These are phyloP conservation scores for Bathynomus jamesi DNA, from an alignment of 1,140 invertebrate species.

Conservation along the genomic window DNA sequence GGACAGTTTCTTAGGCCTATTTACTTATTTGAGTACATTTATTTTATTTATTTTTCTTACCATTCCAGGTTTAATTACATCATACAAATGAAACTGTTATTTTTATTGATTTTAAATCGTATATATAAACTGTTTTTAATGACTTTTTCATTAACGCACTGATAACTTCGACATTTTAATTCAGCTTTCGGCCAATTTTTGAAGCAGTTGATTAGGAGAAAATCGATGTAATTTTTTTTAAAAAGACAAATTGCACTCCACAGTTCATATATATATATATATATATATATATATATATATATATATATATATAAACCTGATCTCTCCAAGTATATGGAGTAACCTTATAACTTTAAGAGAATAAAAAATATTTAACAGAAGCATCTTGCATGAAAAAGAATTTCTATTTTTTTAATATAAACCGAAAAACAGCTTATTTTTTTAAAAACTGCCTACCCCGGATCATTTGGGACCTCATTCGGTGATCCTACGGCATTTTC, in stretches of 20 bases:
- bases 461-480: slow-evolving; percentile 37
- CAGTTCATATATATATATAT: neutral
- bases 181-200: too few species aligned
- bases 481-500: slow-evolving; percentile 37
- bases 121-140: too few species aligned
- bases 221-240: neutral
- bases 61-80: too few species aligned
- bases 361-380: neutral
- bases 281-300: neutral
- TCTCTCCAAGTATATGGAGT: neutral
- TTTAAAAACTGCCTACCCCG: slow-evolving; percentile 31
- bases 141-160: too few species aligned
- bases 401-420: neutral
- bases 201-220: too few species aligned
- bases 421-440: neutral
- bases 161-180: too few species aligned
- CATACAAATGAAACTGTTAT: too few species aligned
- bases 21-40: too few species aligned
- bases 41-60: too few species aligned
- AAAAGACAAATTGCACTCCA: too few species aligned
- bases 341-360: slow-evolving; percentile 2
- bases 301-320: neutral
- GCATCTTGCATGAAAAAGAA: neutral
- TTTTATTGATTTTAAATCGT: too few species aligned
- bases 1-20: too few species aligned